Percentiles rank a stretch among this genome's conserved stretches.
phyloP scores from a whole-genome alignment of 1,140 invertebrate genomes.

The Polyergus mexicanus region DNA sequence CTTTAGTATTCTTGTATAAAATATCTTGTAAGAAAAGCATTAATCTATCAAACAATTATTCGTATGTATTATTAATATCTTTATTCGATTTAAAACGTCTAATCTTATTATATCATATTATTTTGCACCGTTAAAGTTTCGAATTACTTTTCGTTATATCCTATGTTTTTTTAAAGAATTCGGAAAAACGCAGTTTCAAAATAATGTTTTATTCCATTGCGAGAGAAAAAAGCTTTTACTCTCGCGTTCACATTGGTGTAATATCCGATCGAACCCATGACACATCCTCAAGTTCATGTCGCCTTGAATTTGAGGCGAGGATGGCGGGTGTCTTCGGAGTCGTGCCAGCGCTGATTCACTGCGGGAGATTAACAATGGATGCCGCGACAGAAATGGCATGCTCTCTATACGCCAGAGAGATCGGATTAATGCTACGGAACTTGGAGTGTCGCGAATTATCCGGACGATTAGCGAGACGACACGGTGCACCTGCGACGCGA shows the following conservation, averaged over 20 bases:
- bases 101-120: neutral
- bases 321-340: conserved; percentile 53
- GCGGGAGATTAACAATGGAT: conserved; percentile 63
- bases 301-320: conserved; percentile 69
- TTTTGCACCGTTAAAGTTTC: neutral
- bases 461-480: conserved; percentile 11
- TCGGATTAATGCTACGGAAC: conserved; percentile 43
- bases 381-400: conserved; percentile 58
- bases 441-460: conserved; percentile 9
- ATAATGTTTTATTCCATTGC: neutral
- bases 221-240: neutral
- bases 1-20: no score
- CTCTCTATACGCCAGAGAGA: conserved; percentile 20
- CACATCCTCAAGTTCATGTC: conserved; percentile 63
- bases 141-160: neutral
- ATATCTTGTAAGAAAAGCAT: no score
- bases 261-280: conserved; percentile 29
- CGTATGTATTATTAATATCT: conserved; percentile 10
- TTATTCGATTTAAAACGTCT: neutral
- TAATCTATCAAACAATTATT: neutral
- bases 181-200: neutral
- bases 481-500: neutral
- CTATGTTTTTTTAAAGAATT: neutral
- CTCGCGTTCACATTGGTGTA: neutral
- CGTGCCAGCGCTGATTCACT: conserved; percentile 68